These are phyloP conservation scores for Spatulosminthurus flaviceps DNA, from an alignment of 2,888 invertebrate species.

Conservation along the genomic window DNA sequence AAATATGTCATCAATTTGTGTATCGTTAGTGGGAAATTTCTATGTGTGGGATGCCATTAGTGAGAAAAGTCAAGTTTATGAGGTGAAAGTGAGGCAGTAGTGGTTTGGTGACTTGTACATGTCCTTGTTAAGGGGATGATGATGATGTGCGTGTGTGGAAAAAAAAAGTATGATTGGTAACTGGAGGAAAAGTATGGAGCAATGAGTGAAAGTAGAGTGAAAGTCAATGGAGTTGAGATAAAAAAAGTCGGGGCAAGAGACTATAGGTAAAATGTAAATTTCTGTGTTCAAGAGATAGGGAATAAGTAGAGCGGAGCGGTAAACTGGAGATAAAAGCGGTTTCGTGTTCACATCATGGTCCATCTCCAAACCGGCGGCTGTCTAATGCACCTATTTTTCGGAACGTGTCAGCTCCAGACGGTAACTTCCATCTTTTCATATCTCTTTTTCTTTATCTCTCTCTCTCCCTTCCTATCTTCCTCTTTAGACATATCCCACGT, in stretches of 20 bases:
- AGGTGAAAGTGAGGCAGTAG: no score
- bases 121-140: no score
- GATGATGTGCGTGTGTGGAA: no score
- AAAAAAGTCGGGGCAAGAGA: no score
- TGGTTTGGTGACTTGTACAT: no score
- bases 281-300: neutral
- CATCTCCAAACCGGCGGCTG: conserved; percentile 32
- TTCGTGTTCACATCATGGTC: conserved; percentile 61
- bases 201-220: neutral
- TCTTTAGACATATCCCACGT: no score
- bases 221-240: neutral
- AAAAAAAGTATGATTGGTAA: no score
- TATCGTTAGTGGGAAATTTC: no score
- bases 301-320: conserved; percentile 29
- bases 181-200: neutral
- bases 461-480: conserved; percentile 4
- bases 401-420: no score
- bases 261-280: neutral
- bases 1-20: no score
- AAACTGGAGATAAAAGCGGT: conserved; percentile 63
- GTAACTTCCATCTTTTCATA: neutral
- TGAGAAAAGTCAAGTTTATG: no score
- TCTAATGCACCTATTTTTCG: neutral
- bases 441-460: neutral
- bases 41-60: no score